Conservation (phyloP, 2,797 vertebrate species). For the Epinephelus coioides region DNA sequence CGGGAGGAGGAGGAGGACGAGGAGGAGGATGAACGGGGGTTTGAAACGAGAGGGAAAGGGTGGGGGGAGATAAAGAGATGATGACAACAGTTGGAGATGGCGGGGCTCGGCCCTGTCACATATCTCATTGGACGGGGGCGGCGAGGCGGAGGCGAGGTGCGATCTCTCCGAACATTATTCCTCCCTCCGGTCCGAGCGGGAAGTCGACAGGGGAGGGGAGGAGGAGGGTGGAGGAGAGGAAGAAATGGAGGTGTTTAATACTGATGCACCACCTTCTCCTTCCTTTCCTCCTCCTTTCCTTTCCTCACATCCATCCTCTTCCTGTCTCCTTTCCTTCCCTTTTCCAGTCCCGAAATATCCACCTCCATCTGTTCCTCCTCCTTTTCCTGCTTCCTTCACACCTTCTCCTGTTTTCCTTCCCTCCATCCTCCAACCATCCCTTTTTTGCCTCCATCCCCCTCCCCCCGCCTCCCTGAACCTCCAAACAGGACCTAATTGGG, state of each 20-base stretch:
- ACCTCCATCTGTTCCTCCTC: background rate
- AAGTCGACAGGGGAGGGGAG: background rate
- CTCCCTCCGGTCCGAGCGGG: slow-evolving; percentile 54
- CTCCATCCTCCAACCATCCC: slow-evolving; percentile 38
- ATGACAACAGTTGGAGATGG: slow-evolving; percentile 65
- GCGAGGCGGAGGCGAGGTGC: slow-evolving; percentile 16
- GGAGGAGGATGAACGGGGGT: background rate
- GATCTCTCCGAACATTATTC: slow-evolving; percentile 66
- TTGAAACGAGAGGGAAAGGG: too few relatives aligned
- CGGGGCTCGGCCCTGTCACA: slow-evolving; percentile 59
- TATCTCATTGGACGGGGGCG: slow-evolving; percentile 64
- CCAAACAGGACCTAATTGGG: slow-evolving; percentile 95
- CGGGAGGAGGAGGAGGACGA: background rate
- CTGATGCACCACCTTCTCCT: slow-evolving; percentile 37
- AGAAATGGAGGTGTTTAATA: slow-evolving; percentile 60
- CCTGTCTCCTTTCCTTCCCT: background rate
- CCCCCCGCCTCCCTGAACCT: slow-evolving; percentile 62
- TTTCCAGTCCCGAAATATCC: background rate
- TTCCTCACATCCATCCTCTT: background rate
- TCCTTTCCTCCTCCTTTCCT: background rate
- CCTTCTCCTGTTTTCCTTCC: background rate
- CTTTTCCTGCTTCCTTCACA: background rate
- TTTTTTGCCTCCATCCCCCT: background rate
- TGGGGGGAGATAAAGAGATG: slow-evolving; percentile 52
- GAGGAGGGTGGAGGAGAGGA: slow-evolving; percentile 20